Evolutionary conservation across 2,113 vertebrate genomes (phyloP).

Genomic region (Hippocampus barbouri): DNA sequence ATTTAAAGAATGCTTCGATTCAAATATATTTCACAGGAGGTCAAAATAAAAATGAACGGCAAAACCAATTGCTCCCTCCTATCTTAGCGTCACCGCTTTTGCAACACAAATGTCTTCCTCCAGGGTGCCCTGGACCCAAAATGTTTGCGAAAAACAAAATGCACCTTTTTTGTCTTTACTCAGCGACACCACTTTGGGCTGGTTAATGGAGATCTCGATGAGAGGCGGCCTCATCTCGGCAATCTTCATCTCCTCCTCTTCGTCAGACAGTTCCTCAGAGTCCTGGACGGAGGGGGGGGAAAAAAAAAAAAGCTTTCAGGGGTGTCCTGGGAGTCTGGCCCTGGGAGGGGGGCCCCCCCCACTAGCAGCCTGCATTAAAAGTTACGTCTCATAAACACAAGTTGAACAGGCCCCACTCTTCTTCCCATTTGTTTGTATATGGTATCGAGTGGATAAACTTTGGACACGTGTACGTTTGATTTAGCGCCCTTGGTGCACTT

Average conservation of each 20-base stretch:
- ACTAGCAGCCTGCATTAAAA: not conserved
- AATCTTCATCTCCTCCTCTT: slow-evolving; percentile 96
- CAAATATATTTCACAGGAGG: no score
- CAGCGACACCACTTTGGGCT: slow-evolving; percentile 95
- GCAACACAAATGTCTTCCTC: no score
- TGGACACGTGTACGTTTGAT: not conserved
- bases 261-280: slow-evolving; percentile 92
- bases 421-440: not conserved
- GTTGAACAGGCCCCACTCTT: not conserved
- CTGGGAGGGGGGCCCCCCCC: not conserved
- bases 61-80: no score
- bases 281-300: slow-evolving; percentile 68
- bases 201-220: slow-evolving; percentile 94
- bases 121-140: no score
- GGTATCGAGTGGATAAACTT: not conserved
- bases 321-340: not conserved
- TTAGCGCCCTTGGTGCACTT: not conserved
- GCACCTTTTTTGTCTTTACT: slow-evolving; percentile 91
- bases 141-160: not conserved
- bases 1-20: no score
- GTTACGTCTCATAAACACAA: not conserved
- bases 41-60: no score
- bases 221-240: slow-evolving; percentile 95
- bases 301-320: not conserved
- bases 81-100: no score